Percentiles rank a stretch among this genome's conserved stretches.
Evolutionary conservation across 2,888 invertebrate genomes (phyloP).

Genomic region (Plutella xylostella): DNA sequence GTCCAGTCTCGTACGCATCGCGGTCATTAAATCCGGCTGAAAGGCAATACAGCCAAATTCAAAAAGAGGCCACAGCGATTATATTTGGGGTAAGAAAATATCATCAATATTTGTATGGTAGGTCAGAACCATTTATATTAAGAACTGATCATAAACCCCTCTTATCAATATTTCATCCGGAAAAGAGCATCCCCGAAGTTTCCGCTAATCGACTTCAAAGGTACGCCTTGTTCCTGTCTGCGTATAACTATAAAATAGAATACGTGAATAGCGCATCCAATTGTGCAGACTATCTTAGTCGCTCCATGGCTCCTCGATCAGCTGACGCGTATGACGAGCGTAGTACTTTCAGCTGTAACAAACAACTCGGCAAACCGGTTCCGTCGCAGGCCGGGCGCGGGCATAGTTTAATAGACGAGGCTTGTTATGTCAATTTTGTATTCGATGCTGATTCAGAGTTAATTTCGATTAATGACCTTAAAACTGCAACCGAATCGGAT

Average conservation of each 20-base stretch:
- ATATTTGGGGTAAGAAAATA: no score
- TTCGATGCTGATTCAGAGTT: constrained; percentile 7
- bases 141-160: background rate
- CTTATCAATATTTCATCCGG: background rate
- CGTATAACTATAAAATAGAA: constrained; percentile 8
- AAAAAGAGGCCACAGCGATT: constrained; percentile 13
- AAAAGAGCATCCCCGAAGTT: background rate
- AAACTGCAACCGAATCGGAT: background rate
- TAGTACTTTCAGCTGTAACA: background rate
- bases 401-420: constrained; percentile 6
- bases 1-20: constrained; percentile 6
- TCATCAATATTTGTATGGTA: background rate
- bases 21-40: constrained; percentile 10
- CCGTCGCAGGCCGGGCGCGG: background rate
- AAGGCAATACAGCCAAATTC: constrained; percentile 10
- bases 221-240: constrained; percentile 1
- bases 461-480: constrained; percentile 3
- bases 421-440: constrained; percentile 6
- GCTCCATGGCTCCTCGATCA: background rate
- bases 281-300: constrained; percentile 7
- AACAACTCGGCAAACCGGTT: background rate
- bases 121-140: background rate
- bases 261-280: constrained; percentile 5
- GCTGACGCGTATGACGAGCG: no score
- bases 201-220: background rate